Evolutionary conservation across 64 coral and sea anemone genomes (phyloP).

Genomic region (Pocillopora verrucosa): DNA sequence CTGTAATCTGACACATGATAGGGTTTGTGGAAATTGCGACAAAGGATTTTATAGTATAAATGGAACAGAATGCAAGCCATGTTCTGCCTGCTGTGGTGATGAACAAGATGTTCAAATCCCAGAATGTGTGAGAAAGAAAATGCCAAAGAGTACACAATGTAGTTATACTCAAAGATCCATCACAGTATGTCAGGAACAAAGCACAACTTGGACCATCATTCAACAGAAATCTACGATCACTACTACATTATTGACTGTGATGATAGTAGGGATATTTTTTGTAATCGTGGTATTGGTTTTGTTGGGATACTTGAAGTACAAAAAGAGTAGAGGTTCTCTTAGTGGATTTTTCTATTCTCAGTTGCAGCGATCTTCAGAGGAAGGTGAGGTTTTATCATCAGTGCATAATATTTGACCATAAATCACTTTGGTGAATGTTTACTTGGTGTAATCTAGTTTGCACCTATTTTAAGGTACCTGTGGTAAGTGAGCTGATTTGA

Average conservation of each 20-base stretch:
- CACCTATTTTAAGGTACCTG: no score
- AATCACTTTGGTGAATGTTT: not conserved
- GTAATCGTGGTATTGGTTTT: no score
- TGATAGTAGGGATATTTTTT: not conserved
- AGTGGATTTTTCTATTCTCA: not conserved
- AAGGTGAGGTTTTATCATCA: not conserved
- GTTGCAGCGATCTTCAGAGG: not conserved
- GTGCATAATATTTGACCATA: no score
- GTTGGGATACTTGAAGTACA: no score
- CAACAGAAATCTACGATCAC: no score
- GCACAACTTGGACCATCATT: not conserved
- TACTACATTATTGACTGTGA: not conserved
- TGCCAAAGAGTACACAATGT: conserved; percentile 43
- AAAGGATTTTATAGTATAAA: conserved; percentile 42
- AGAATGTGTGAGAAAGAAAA: conserved; percentile 40
- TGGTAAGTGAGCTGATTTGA: not conserved
- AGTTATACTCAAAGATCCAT: conserved; percentile 3
- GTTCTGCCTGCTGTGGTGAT: conserved; percentile 56
- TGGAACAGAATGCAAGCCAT: conserved; percentile 29
- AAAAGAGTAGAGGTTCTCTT: no score
- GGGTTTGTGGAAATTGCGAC: conserved; percentile 44
- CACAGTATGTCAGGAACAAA: conserved; percentile 9
- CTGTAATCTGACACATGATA: conserved; percentile 57
- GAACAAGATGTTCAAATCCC: conserved; percentile 20
- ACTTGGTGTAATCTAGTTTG: no score